Conservation (phyloP, 2,888 invertebrate genomes). For the Erpobdella octoculata region DNA sequence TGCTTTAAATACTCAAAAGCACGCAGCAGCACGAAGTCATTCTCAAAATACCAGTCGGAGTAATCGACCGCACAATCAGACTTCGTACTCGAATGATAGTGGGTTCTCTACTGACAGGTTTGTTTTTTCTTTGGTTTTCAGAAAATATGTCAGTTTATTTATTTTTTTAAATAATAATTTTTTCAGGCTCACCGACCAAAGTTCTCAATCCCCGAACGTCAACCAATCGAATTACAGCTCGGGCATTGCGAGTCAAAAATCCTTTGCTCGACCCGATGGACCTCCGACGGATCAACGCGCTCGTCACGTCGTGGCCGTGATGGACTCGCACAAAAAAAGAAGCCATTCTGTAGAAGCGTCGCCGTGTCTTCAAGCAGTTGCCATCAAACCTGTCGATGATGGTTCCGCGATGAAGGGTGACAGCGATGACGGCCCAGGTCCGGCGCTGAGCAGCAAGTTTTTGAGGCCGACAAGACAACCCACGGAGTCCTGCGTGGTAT, state of each 20-base stretch:
- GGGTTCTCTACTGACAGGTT: neutral
- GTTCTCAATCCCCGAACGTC: no score
- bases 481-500: no score
- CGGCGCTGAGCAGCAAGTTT: no score
- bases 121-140: neutral
- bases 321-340: neutral
- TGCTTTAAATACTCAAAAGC: neutral
- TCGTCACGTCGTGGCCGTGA: neutral
- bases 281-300: neutral
- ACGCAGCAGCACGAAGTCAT: neutral
- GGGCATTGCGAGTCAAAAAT: neutral
- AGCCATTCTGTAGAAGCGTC: neutral
- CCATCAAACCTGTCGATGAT: neutral
- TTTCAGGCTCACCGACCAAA: neutral
- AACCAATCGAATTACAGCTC: neutral
- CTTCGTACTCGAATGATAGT: no score
- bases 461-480: no score
- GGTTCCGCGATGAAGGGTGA: no score
- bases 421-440: no score
- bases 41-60: neutral
- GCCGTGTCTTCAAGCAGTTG: neutral
- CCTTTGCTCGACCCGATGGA: neutral
- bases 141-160: neutral
- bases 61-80: no score
- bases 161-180: neutral